Base-by-base conservation (phyloP, 2,113 vertebrate genomes). In the Phyllostomus hastatus region DNA sequence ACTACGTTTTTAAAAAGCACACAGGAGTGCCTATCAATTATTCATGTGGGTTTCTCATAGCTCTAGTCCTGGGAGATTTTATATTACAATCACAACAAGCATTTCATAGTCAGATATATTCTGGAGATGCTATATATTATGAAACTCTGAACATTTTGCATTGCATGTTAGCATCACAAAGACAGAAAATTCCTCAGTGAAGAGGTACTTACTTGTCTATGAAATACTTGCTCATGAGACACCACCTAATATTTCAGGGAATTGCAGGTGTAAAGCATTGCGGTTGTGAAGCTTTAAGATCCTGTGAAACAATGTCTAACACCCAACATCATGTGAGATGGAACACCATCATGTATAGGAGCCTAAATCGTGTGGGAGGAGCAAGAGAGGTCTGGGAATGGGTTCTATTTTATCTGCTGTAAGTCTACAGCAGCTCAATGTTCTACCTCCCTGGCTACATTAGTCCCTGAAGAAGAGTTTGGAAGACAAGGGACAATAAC, bases 311-410 rank as follows among this genome's bases (percentile, higher is more conserved):
- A 75, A 66, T 33, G 24, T 76, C 12, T 52, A 64, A 78, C 38
- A 64, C 14, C 20, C 52, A 14, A 33, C 20, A 28, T 17, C 9
- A 12, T 1, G 4, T 35, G 28, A 11, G 2, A 19, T 28, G 10
- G 1, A 61, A 35, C 2, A 1, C 2, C 14, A 2, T 57, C 2
- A 0, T 5, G 22, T 4, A 7, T 22, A 66, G 52, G 64, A 88
- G 14, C 10, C 20, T 17, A 43, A 59, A 35, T 67, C 10, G 15
- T 41, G 19, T 4, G 52, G 14, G 33, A 83, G 4, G 10, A 54
- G 48, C 38, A 78, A 5, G 41, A 72, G 24, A 28, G 43, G 16
- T 64, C 33, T 0, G 1, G 31, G 2, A 1, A 9, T 46, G 38
- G 43, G 22, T 54, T 76, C 41, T 43, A 1, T 54, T 35, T 50